Base-by-base conservation (phyloP, 2,888 invertebrate species). In the Caenorhabditis angaria region DNA sequence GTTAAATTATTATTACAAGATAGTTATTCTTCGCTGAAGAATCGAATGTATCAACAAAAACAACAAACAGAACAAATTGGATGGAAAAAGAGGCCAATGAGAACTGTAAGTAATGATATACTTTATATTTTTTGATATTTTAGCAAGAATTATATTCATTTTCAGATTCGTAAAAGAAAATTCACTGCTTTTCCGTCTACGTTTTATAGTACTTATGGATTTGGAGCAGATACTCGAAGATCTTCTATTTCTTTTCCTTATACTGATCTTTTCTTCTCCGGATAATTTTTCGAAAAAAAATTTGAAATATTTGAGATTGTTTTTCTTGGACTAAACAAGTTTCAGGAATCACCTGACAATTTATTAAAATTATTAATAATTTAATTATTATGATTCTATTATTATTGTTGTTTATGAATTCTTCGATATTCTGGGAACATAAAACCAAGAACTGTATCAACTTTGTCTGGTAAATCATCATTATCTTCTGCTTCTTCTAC, bases 11-110 rank as follows among this genome's bases (percentile, higher is more conserved):
- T 78, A 2, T 71, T 78, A 1, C 76, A 76, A 53, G 78, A 78
- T 65, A 78, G 78, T 61, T 76, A 78, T 74, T 75, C 75, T 70
- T 77, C 77, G 1, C 72, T 77, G 75, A 70, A 71, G 70, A 77
- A 74, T 64, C 41, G 66, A 54, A 66, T 68, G 68, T 73, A 74
- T 60, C 68, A 62, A 41, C 70, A 77, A 28, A 67, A 68, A 51
- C 56, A 74, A 57, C 68, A 62, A 41, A 65, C 70, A 28, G 64
- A 68, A 47, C 53, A 62, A 55, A 41, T 32, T 22, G 65, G 65
- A 51, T 77, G 65, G 67, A 67, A 68, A 56, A 77, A 73, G 41
- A 41, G 18, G 35, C 65, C 72, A 8, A 53, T 62, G 10, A 56
- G 18, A 48, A 64, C 70, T 3, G 54, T 61, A 5, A 55, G 51